Evolutionary conservation across 2,888 invertebrate genomes (phyloP).

Genomic region (Sicus ferrugineus): DNA sequence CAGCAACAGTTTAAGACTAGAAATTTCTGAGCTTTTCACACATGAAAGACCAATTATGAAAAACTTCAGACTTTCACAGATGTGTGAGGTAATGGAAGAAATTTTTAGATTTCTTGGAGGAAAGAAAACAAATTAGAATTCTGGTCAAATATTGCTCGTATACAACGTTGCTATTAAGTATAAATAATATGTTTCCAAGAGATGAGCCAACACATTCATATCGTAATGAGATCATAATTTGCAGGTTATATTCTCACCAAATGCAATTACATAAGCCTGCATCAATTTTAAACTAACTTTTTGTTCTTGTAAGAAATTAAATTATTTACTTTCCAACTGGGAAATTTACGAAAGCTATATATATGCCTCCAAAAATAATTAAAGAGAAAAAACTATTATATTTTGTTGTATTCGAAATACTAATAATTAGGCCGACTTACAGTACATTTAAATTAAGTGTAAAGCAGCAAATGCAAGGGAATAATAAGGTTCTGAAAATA

Average conservation of each 20-base stretch:
- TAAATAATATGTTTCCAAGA: not conserved
- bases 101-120: too few relatives aligned
- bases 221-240: not conserved
- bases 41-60: not conserved
- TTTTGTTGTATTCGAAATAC: not conserved
- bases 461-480: not conserved
- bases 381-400: not conserved
- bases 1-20: too few relatives aligned
- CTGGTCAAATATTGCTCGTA: too few relatives aligned
- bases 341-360: too few relatives aligned
- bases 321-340: not conserved
- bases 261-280: not conserved
- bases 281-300: slow-evolving; percentile 3
- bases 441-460: not conserved
- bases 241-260: slow-evolving; percentile 5
- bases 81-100: too few relatives aligned
- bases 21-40: too few relatives aligned
- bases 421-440: not conserved
- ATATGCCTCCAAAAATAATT: not conserved
- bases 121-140: not conserved
- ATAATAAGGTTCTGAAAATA: too few relatives aligned
- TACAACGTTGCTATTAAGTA: too few relatives aligned
- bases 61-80: too few relatives aligned
- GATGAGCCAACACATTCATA: not conserved
- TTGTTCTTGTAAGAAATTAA: slow-evolving; percentile 3